Base-by-base conservation (phyloP, 2,113 vertebrate species). In the Bungarus multicinctus region DNA sequence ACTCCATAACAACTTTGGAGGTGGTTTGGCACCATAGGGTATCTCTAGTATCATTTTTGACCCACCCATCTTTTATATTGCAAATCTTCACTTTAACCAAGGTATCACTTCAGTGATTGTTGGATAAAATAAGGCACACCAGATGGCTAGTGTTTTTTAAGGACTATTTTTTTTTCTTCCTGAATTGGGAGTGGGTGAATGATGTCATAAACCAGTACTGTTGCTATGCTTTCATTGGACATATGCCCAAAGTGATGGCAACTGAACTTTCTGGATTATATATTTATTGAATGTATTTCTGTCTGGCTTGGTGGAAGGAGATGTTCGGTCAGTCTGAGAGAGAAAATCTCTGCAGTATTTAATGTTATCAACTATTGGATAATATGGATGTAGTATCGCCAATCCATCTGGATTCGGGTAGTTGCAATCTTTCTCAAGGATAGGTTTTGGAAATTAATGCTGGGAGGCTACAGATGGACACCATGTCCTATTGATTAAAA, bases 161-260 rank as follows among this genome's bases (percentile, higher is more conserved):
- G 81, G 25, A 85, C 34, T 85, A 45, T 27, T 88, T 89, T 64
- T 90, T 11, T 7, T 20, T 45, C 25, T 54, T 27, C 53, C 11
- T 64, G 25, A 60, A 87, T 22, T 34, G 27, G 55, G 39, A 53
- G 34, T 69, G 30, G 74, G 52, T 14, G 74, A 90, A 57, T 94
- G 93, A 94, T 94, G 93, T 94, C 93, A 94, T 57, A 94, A 94
- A 60, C 52, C 88, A 87, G 12, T 25, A 90, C 81, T 90, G 3
- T 74, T 88, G 87, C 90, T 54, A 90, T 6, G 50, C 27, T 34
- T 23, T 85, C 45, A 90, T n/a, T 69, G 45, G 69, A 90, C 74
- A 90, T 90, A 39, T 53, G n/a, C 85, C 45, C 30, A 87, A 64
- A 92, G 57, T 87, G 55, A 60, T n/a, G 45, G 34, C 43, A n/a